Conservation (phyloP, 2,113 vertebrate genomes). For the Hippolais icterina region DNA sequence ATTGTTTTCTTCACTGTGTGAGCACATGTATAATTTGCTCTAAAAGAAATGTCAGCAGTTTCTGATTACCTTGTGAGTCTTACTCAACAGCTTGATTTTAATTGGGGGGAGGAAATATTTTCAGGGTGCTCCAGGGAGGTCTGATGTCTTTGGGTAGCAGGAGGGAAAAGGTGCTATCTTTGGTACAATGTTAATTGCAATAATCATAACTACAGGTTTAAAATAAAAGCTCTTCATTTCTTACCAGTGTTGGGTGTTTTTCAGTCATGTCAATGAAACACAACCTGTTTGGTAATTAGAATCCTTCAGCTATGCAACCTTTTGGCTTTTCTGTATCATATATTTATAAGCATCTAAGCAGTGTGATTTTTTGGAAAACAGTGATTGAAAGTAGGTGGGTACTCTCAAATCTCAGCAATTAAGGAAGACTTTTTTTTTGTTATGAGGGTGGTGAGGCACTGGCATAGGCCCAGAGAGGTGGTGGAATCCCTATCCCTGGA, state of each 20-base stretch:
- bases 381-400: not conserved
- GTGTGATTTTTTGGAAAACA: not conserved
- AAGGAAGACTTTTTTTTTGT: not conserved
- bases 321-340: not conserved
- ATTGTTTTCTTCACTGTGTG: constrained; percentile 52
- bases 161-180: constrained; percentile 44
- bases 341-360: not conserved
- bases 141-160: constrained; percentile 22
- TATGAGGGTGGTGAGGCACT: not conserved
- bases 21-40: constrained; percentile 43
- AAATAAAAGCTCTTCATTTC: constrained; percentile 32
- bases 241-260: not conserved
- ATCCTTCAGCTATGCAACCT: not conserved
- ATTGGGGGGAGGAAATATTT: constrained; percentile 47
- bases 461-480: not conserved
- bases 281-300: not conserved
- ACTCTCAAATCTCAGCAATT: not conserved
- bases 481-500: not conserved
- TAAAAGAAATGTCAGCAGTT: constrained; percentile 62
- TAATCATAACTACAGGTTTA: constrained; percentile 22
- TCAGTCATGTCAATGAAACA: not conserved
- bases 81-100: constrained; percentile 63
- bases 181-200: constrained; percentile 22
- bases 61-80: constrained; percentile 47
- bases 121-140: constrained; percentile 30